Percentiles rank a stretch among this genome's conserved stretches.
Evolutionary conservation across 2,113 vertebrate genomes (phyloP).

Genomic region (Herpetotheres cachinnans): DNA sequence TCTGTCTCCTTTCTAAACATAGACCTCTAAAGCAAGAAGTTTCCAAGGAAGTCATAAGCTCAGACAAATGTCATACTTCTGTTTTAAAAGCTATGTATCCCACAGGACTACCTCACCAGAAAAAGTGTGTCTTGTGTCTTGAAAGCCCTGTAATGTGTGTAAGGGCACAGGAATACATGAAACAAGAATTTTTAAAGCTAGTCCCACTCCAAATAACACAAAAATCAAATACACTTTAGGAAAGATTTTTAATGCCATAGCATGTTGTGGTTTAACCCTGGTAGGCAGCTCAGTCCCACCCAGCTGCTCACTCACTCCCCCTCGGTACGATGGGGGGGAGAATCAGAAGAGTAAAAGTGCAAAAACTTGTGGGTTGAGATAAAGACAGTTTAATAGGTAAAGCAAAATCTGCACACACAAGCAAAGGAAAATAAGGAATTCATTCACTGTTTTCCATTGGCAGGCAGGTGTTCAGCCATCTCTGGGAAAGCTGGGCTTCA

Average conservation of each 20-base stretch:
- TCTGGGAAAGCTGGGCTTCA: neutral
- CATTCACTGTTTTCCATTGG: fast-evolving
- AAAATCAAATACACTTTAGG: neutral
- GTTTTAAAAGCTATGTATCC: neutral
- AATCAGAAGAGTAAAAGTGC: neutral
- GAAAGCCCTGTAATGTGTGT: neutral
- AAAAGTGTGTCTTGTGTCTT: neutral
- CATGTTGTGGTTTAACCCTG: neutral
- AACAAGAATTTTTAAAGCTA: neutral
- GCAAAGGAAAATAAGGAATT: neutral
- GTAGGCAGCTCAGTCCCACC: neutral
- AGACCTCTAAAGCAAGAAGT: neutral
- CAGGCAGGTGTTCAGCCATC: neutral
- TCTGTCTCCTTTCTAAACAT: neutral
- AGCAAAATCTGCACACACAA: fast-evolving
- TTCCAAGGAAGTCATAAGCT: neutral
- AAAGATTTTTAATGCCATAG: neutral
- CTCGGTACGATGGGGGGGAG: neutral
- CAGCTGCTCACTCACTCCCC: fast-evolving
- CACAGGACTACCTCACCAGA: neutral
- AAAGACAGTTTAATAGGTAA: neutral
- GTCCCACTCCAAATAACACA: neutral
- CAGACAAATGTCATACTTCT: neutral
- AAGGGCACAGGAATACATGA: neutral
- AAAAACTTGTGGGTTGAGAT: neutral